phyloP scores from a whole-genome alignment of 2,888 invertebrate genomes.

The Pheosia gnoma region DNA sequence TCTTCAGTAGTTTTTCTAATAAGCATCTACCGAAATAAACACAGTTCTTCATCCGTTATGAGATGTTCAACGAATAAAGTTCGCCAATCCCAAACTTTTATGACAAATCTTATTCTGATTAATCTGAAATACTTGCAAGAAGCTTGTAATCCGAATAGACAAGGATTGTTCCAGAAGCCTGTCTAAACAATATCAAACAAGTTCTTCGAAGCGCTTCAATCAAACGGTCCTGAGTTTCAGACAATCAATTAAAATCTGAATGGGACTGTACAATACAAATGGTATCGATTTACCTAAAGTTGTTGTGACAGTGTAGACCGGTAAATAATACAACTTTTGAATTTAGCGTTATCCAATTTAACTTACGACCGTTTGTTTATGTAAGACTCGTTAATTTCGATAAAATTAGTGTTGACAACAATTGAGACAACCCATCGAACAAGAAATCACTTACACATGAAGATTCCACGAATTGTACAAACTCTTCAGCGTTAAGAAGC shows the following conservation, averaged over 20 bases:
- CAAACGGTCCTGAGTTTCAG: constrained; percentile 61
- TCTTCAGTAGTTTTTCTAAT: neutral
- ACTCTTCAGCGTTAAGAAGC: constrained; percentile 39
- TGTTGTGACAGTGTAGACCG: constrained; percentile 32
- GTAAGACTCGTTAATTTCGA: constrained; percentile 12
- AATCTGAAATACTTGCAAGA: constrained; percentile 46
- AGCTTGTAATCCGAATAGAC: constrained; percentile 51
- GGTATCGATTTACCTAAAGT: constrained; percentile 57
- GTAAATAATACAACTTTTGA: constrained; percentile 30
- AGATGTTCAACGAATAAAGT: neutral
- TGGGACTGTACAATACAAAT: constrained; percentile 59
- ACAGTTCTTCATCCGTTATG: neutral
- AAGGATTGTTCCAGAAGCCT: constrained; percentile 53
- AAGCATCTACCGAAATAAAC: neutral
- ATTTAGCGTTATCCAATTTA: constrained; percentile 25
- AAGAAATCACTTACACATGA: neutral
- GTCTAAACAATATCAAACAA: constrained; percentile 74
- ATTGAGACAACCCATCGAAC: neutral
- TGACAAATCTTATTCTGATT: constrained; percentile 43
- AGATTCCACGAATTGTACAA: constrained; percentile 18
- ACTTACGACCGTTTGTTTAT: constrained; percentile 18
- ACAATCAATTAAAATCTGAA: constrained; percentile 75
- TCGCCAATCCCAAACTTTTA: constrained; percentile 23
- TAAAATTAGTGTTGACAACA: neutral
- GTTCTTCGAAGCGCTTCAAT: constrained; percentile 68